Conservation (phyloP, 2,888 invertebrate genomes). For the Rugalucina vietnamica region DNA sequence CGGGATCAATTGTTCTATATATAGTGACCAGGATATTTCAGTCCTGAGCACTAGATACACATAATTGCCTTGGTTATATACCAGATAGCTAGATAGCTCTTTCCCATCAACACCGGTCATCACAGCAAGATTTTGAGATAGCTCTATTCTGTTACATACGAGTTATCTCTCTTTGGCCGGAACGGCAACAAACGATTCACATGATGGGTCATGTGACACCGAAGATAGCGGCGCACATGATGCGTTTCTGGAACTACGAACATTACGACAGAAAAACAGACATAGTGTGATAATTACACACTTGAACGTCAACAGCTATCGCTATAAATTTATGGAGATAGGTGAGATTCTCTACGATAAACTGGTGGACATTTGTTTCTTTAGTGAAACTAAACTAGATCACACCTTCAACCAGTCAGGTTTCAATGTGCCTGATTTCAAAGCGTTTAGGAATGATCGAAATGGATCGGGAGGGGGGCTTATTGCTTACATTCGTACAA, state of each 20-base stretch:
- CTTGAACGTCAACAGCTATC: slow-evolving; percentile 21
- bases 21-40: too few species aligned
- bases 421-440: slow-evolving; percentile 23
- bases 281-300: neutral
- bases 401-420: neutral
- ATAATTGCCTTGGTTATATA: too few species aligned
- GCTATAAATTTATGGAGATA: slow-evolving; percentile 18
- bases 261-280: neutral
- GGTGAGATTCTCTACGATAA: slow-evolving; percentile 21
- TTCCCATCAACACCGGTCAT: too few species aligned
- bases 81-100: too few species aligned
- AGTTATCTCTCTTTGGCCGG: neutral
- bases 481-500: neutral
- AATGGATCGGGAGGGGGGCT: slow-evolving; percentile 10
- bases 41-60: too few species aligned
- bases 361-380: slow-evolving; percentile 9
- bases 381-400: slow-evolving; percentile 19
- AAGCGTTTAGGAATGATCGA: slow-evolving; percentile 9
- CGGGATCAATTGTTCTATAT: too few species aligned
- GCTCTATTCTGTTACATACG: too few species aligned
- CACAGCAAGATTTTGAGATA: too few species aligned
- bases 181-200: too few species aligned
- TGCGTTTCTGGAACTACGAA: neutral
- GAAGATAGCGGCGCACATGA: neutral
- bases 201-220: neutral